Evolutionary conservation across 1,140 invertebrate genomes (phyloP), one percentile per base, ranked within the genome.

Genomic region (Trachymyrmex cornetzi): DNA sequence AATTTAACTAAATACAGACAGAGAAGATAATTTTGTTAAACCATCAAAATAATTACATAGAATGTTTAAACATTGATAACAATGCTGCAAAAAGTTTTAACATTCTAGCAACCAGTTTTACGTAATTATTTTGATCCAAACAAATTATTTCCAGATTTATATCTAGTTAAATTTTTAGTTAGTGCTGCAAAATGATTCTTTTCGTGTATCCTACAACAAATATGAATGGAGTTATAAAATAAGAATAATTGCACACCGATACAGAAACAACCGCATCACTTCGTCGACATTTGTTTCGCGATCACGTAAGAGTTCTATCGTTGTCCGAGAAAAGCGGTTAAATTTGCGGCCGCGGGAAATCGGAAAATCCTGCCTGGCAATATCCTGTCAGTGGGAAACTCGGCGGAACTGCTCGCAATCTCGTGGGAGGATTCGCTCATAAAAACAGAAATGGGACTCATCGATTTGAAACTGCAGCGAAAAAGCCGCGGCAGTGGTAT

Each of bases 261-360:
- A 19, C 12, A n/a, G 55, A 82, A 74, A 48, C 69, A 75, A 84
- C 74, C 16, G 22, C 19, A 22, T 57, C 53, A 38, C 27, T 24
- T 2, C 30, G 1, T n/a, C 79, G 9, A n/a, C 24, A 74, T 75
- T 84, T 34, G 69, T 61, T 74, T 24, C 55, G 69, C 69, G 34
- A 74, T 84, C 66, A 61, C 69, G 44, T 34, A 82, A 74, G 53
- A 27, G 50, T 57, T 55, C 27, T 14, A 80, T 55, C 63, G 77
- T 19, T 16, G 27, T 27, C 30, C 50, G 34, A 57, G 34, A 27
- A 80, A 59, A 22, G 4, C 19, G 59, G 30, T 69, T 38, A 44
- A 30, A n/a, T 48, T 48, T 81, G 64, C 64, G 77, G 79, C 71
- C 30, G 50, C 30, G 79, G 77, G n/a, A 81, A 81, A 69, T 69